Conservation (phyloP, 2,888 invertebrate genomes). For the Trachelus stipa region DNA sequence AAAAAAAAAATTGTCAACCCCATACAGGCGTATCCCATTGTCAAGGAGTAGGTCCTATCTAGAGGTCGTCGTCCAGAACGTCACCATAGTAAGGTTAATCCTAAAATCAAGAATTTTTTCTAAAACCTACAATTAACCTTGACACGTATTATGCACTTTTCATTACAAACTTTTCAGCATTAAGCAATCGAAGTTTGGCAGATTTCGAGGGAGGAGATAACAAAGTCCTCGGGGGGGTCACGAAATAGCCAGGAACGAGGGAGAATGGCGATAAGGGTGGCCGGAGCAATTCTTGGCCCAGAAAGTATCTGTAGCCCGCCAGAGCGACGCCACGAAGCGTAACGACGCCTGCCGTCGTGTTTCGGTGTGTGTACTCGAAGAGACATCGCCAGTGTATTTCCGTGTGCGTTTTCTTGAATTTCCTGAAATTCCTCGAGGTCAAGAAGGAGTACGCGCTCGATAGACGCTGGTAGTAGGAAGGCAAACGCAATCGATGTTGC, state of each 20-base stretch:
- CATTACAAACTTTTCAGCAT: not conserved
- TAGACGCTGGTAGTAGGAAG: not conserved
- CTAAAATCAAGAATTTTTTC: no score
- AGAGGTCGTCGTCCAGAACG: no score
- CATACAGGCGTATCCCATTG: no score
- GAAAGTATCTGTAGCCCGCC: not conserved
- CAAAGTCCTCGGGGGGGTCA: not conserved
- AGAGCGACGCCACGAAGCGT: not conserved
- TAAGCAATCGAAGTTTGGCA: not conserved
- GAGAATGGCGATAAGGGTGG: not conserved
- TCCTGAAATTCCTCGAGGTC: not conserved
- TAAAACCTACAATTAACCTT: no score
- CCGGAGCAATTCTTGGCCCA: not conserved
- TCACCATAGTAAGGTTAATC: no score
- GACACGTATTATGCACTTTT: no score
- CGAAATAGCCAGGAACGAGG: not conserved
- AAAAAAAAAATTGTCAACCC: no score
- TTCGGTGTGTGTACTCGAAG: not conserved
- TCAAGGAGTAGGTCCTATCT: no score
- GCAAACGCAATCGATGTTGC: not conserved
- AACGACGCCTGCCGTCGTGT: not conserved
- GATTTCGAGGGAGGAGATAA: not conserved
- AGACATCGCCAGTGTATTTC: not conserved
- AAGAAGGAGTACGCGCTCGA: not conserved
- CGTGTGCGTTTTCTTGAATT: not conserved